phyloP scores from a whole-genome alignment of 2,797 vertebrate species.

The Channa striata region DNA sequence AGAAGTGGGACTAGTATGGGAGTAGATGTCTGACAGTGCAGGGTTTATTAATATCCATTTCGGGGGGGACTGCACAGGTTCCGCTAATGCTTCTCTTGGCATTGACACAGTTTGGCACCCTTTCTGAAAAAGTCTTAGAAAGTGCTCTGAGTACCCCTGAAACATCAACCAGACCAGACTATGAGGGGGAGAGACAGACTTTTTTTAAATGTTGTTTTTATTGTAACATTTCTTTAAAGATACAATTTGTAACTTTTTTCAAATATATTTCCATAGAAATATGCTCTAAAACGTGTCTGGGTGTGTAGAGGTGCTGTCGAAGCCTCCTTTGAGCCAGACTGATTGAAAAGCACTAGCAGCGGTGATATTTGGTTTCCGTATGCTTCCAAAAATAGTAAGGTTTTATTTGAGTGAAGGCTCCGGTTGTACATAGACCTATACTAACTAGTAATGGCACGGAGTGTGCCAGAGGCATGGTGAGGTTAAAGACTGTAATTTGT shows the following conservation, averaged over 20 bases:
- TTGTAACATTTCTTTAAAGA: conserved; percentile 33
- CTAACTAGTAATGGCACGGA: conserved; percentile 42
- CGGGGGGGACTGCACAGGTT: conserved; percentile 48
- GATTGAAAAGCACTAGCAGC: too few relatives aligned
- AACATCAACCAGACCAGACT: conserved; percentile 55
- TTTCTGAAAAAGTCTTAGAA: conserved; percentile 69
- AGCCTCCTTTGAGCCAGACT: too few relatives aligned
- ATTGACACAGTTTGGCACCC: conserved; percentile 74
- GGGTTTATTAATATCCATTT: conserved; percentile 82
- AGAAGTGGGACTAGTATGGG: conserved; percentile 56
- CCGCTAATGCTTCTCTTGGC: conserved; percentile 80
- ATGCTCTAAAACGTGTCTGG: too few relatives aligned
- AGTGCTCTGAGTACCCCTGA: conserved; percentile 68
- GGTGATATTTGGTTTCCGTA: too few relatives aligned
- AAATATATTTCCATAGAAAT: background rate
- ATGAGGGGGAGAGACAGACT: conserved; percentile 33
- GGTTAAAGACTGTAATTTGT: conserved; percentile 74
- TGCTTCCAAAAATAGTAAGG: conserved; percentile 15
- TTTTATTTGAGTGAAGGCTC: conserved; percentile 35
- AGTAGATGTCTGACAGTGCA: conserved; percentile 61
- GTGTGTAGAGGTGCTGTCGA: too few relatives aligned
- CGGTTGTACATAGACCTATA: conserved; percentile 23
- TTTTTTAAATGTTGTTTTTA: conserved; percentile 35
- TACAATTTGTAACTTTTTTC: conserved; percentile 11
- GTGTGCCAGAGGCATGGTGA: conserved; percentile 47